A percentile compares a stretch with the other conserved stretches of the same genome.
Evolutionary conservation across 2,797 vertebrate genomes (phyloP).

Genomic region (Phylloscopus collybita): DNA sequence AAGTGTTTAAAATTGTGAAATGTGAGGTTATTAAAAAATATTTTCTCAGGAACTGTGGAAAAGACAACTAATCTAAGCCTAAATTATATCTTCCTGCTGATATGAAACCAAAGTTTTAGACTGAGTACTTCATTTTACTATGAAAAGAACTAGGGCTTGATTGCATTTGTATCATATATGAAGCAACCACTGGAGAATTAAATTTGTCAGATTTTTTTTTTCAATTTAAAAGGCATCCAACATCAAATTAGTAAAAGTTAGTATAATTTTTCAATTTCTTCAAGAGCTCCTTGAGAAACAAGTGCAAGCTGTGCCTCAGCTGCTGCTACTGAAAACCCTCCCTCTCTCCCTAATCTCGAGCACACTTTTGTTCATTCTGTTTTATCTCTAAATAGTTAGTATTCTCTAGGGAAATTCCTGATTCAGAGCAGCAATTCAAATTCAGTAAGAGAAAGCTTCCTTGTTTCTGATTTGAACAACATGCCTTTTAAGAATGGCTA

Average conservation of each 20-base stretch:
- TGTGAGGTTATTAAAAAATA: not conserved
- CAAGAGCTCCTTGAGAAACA: not conserved
- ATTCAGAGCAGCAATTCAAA: not conserved
- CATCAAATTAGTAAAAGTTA: not conserved
- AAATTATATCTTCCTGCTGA: not conserved
- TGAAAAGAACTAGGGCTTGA: not conserved
- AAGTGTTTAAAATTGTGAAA: not conserved
- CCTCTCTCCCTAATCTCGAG: not conserved
- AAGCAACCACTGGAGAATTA: not conserved
- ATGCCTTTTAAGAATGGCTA: not conserved
- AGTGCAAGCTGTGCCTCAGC: not conserved
- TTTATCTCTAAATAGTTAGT: not conserved
- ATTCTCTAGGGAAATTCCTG: not conserved
- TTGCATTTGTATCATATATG: not conserved
- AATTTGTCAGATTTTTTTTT: not conserved
- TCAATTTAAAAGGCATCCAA: not conserved
- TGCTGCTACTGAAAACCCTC: not conserved
- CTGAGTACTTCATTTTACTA: not conserved
- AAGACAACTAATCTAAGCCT: not conserved
- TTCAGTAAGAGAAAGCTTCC: not conserved
- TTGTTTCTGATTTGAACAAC: not conserved
- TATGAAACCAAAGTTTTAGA: not conserved
- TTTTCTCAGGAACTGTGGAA: not conserved
- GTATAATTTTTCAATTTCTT: not conserved
- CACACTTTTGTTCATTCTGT: not conserved